Percentiles rank a stretch among this genome's conserved stretches.
Conservation (phyloP, 2,797 vertebrate genomes). For the Melanotaenia maccullochi region DNA sequence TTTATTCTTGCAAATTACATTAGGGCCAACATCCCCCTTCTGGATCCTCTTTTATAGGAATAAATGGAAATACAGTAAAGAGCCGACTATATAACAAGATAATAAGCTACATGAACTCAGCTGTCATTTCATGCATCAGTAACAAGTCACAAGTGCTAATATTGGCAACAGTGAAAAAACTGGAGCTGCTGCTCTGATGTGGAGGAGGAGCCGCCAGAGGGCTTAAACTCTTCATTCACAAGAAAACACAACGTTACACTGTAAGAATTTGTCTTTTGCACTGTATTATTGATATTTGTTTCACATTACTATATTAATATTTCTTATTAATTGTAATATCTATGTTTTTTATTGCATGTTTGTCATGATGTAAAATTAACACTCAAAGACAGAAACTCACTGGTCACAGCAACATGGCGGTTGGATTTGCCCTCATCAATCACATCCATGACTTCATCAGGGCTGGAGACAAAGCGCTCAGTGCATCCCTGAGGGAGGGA, state of each 20-base stretch:
- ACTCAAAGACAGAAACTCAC: conserved; percentile 79
- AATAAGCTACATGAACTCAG: conserved; percentile 33
- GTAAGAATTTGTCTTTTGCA: neutral
- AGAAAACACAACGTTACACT: neutral
- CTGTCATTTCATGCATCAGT: conserved; percentile 39
- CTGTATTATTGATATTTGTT: neutral
- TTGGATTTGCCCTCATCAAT: conserved; percentile 97
- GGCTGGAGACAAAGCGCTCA: conserved; percentile 97
- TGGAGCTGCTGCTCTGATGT: neutral
- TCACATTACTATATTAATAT: neutral
- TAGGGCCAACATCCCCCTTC: conserved; percentile 11
- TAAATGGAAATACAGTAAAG: conserved; percentile 12
- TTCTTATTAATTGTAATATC: neutral
- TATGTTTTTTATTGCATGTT: neutral
- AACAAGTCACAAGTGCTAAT: conserved; percentile 2
- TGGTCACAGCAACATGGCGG: conserved; percentile 95
- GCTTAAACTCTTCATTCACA: neutral
- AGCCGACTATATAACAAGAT: conserved; percentile 52
- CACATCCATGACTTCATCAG: conserved; percentile 97
- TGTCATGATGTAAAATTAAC: neutral
- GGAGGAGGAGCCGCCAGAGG: neutral
- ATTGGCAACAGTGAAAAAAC: conserved; percentile 6
- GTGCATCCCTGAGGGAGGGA: conserved; percentile 89
- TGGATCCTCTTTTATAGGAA: conserved; percentile 4
- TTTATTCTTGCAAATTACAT: neutral